These are phyloP conservation scores for Prunella himalayana DNA, from an alignment of 2,113 vertebrate species.

Conservation along the genomic window DNA sequence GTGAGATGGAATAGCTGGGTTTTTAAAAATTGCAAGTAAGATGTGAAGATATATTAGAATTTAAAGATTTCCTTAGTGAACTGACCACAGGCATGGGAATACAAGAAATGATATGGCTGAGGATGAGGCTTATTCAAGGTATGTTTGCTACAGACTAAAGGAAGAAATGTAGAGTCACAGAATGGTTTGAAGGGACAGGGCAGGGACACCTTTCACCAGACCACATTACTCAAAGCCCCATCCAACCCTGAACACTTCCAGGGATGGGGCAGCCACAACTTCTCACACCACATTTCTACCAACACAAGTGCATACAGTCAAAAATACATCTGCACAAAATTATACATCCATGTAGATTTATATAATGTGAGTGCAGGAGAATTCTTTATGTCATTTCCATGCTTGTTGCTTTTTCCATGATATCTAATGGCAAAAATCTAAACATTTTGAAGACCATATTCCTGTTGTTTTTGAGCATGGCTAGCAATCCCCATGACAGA, in stretches of 20 bases:
- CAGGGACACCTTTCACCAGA: background rate
- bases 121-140: background rate
- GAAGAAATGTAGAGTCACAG: background rate
- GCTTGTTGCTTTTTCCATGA: background rate
- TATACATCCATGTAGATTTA: accelerated
- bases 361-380: background rate
- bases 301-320: accelerated
- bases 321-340: background rate
- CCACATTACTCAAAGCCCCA: background rate
- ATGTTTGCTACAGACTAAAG: background rate
- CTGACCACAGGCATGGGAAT: background rate
- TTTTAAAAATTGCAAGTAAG: background rate
- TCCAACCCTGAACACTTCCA: background rate
- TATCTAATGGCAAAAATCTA: background rate
- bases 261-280: background rate
- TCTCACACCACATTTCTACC: background rate
- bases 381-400: background rate
- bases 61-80: background rate
- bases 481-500: background rate
- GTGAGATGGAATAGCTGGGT: background rate
- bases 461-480: background rate
- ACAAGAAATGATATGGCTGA: background rate
- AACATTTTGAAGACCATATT: background rate
- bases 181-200: background rate
- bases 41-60: background rate